These are phyloP conservation scores for Sisyra nigra DNA, from an alignment of 2,888 invertebrate species.

Conservation along the genomic window DNA sequence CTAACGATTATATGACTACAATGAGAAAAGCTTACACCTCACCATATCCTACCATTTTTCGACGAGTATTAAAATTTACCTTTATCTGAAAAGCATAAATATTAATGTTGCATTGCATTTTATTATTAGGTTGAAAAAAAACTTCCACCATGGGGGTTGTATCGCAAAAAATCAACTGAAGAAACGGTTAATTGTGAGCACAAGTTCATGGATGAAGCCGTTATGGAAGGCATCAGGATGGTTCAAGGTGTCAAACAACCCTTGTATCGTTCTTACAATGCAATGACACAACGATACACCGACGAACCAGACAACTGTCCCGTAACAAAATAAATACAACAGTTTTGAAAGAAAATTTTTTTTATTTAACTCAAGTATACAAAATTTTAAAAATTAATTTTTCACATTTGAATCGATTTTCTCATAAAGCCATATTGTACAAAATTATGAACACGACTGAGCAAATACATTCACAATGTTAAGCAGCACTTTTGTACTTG, in stretches of 20 bases:
- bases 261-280: slow-evolving; percentile 16
- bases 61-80: slow-evolving; percentile 27
- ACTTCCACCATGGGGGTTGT: neutral
- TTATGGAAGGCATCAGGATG: neutral
- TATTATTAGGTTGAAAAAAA: neutral
- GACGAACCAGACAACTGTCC: slow-evolving; percentile 14
- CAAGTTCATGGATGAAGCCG: slow-evolving; percentile 5
- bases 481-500: no score
- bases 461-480: no score
- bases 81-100: no score
- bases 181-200: neutral
- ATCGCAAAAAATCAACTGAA: neutral
- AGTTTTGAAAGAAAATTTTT: neutral
- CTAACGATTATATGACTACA: slow-evolving; percentile 30
- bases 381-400: neutral
- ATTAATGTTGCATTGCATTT: no score
- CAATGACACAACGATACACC: slow-evolving; percentile 16
- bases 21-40: slow-evolving; percentile 36
- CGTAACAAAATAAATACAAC: neutral
- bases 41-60: slow-evolving; percentile 29
- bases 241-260: slow-evolving; percentile 6
- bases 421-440: no score
- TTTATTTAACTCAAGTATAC: neutral
- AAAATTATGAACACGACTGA: no score
- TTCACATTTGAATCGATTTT: neutral